A percentile compares a stretch with the other conserved stretches of the same genome.
phyloP scores from a whole-genome alignment of 2,888 invertebrate species.

The Podotricha telesiphe region DNA sequence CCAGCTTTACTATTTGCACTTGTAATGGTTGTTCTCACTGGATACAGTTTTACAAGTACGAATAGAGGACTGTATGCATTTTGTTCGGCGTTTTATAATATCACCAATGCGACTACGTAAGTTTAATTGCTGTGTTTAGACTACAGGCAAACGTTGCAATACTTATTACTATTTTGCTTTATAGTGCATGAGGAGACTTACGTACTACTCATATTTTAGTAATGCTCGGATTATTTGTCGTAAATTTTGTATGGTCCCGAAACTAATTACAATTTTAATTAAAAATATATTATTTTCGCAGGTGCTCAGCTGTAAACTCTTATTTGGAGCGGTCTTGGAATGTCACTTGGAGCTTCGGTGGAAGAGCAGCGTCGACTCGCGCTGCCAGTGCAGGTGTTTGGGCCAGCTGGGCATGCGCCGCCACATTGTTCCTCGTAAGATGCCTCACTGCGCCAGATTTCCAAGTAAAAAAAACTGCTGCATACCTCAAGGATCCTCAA shows the following conservation, averaged over 20 bases:
- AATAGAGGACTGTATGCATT: slow-evolving; percentile 70
- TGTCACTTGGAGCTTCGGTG: slow-evolving; percentile 61
- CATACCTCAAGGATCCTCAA: slow-evolving; percentile 64
- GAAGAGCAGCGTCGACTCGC: slow-evolving; percentile 60
- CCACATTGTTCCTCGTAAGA: slow-evolving; percentile 67
- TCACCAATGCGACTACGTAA: slow-evolving; percentile 72
- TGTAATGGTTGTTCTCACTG: slow-evolving; percentile 71
- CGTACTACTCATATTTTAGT: too few species aligned
- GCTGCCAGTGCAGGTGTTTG: slow-evolving; percentile 68
- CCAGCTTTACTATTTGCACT: slow-evolving; percentile 71
- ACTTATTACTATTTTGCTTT: too few species aligned
- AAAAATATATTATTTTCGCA: neutral
- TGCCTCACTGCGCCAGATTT: slow-evolving; percentile 75
- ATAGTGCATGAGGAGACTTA: too few species aligned
- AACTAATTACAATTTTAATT: too few species aligned
- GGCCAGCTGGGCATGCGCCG: slow-evolving; percentile 70
- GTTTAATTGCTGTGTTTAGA: slow-evolving; percentile 39
- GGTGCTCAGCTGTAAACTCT: slow-evolving; percentile 65
- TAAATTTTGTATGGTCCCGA: neutral
- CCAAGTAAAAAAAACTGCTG: slow-evolving; percentile 60
- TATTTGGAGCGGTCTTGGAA: slow-evolving; percentile 59
- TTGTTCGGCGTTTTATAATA: slow-evolving; percentile 65
- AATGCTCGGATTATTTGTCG: too few species aligned
- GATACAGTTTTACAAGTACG: slow-evolving; percentile 68
- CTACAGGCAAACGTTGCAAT: neutral